phyloP scores from a whole-genome alignment of 1,140 invertebrate genomes.

The Pseudachorutes palmiensis region DNA sequence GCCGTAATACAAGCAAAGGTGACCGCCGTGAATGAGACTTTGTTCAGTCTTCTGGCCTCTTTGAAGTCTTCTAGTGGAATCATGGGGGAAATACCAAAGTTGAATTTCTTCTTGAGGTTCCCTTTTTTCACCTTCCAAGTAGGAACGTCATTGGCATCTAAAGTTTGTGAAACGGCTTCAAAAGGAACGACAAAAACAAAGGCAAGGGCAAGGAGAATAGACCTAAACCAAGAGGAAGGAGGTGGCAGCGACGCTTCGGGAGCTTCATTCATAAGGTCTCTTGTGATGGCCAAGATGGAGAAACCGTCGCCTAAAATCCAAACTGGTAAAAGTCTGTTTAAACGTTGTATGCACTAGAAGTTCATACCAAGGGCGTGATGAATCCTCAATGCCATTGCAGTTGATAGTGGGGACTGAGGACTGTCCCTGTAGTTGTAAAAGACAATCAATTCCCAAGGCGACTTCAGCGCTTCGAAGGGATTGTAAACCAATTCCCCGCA shows the following conservation, averaged over 20 bases:
- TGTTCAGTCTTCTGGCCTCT: not conserved
- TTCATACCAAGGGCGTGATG: not conserved
- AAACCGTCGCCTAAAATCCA: not conserved
- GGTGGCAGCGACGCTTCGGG: not conserved
- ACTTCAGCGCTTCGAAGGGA: not conserved
- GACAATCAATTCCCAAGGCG: conserved; percentile 1
- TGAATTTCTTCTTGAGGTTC: not conserved
- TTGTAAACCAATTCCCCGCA: not conserved
- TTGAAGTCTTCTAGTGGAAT: not conserved
- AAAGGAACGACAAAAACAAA: not conserved
- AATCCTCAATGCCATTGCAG: not conserved
- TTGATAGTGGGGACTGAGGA: not conserved
- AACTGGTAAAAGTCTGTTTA: too few relatives aligned
- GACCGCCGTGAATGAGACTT: not conserved
- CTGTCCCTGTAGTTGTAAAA: conserved; percentile 1
- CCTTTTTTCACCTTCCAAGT: not conserved
- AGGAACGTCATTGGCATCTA: not conserved
- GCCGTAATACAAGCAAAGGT: not conserved
- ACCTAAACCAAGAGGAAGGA: not conserved
- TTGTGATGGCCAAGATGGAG: not conserved
- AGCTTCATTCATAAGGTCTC: not conserved
- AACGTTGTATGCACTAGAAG: not conserved
- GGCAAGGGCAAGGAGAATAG: not conserved
- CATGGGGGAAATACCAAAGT: not conserved
- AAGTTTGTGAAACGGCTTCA: not conserved